These are phyloP conservation scores for Calameuta idolon DNA, from an alignment of 2,888 invertebrate genomes.

Conservation along the genomic window DNA sequence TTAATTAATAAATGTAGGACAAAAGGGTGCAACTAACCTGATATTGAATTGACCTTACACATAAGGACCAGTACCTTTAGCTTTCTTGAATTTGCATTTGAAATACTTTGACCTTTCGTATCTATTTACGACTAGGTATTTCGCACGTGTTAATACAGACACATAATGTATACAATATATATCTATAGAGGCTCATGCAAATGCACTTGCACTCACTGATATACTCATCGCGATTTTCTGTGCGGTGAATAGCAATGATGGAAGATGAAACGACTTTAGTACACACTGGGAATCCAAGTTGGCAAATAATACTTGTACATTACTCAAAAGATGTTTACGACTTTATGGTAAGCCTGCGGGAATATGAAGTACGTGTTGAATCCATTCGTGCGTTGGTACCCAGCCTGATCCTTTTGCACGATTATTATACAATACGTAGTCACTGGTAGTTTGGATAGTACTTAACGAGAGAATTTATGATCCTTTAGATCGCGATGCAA, in stretches of 20 bases:
- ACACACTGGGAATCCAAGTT: background rate
- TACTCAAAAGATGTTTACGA: background rate
- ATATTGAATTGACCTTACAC: constrained; percentile 11
- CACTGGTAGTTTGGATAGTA: background rate
- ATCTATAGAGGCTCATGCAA: background rate
- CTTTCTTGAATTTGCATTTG: constrained; percentile 51
- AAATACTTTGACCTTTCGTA: constrained; percentile 55
- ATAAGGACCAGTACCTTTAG: constrained; percentile 11
- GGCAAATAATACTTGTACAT: background rate
- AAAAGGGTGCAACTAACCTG: background rate
- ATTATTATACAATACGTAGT: no score
- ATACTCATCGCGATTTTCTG: background rate
- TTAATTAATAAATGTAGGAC: constrained; percentile 30
- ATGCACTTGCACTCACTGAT: background rate
- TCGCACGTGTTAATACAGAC: background rate
- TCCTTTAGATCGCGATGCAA: no score
- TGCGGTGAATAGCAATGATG: background rate
- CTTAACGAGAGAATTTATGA: background rate
- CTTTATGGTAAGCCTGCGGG: background rate
- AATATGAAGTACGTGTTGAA: background rate
- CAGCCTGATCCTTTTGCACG: background rate
- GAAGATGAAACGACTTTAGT: background rate
- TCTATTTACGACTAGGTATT: constrained; percentile 4
- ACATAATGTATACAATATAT: background rate
- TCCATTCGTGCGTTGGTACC: background rate